These are phyloP conservation scores for Scomber scombrus DNA, from an alignment of 2,113 vertebrate species.

Conservation along the genomic window DNA sequence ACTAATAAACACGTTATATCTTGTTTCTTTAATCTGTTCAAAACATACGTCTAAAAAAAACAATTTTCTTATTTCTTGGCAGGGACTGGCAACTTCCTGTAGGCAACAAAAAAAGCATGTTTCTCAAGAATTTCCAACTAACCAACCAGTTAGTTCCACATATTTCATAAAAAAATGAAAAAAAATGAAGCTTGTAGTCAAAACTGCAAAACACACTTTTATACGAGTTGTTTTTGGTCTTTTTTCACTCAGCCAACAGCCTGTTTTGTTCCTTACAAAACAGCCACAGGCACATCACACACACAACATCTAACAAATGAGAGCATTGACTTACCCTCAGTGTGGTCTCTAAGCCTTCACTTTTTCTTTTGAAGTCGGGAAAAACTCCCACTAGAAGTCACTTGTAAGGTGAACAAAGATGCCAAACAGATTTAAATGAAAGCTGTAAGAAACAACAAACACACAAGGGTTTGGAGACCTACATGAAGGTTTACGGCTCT, in stretches of 20 bases:
- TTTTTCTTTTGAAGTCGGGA: constrained; percentile 57
- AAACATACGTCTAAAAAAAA: neutral
- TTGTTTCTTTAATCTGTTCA: neutral
- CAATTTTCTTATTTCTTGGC: too few species aligned
- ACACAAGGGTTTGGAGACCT: constrained; percentile 47
- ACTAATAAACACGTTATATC: neutral
- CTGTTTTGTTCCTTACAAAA: constrained; percentile 30
- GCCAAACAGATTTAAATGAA: constrained; percentile 76
- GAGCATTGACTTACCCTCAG: constrained; percentile 34
- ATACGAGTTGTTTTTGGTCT: neutral
- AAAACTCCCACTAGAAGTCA: constrained; percentile 49
- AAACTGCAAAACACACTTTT: constrained; percentile 20
- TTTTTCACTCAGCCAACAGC: constrained; percentile 2
- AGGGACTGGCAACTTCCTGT: too few species aligned
- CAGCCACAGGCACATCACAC: constrained; percentile 26
- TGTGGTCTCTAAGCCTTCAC: constrained; percentile 58
- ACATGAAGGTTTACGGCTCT: constrained; percentile 73
- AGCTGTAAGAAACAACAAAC: constrained; percentile 40
- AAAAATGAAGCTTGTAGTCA: neutral
- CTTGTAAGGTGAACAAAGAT: constrained; percentile 70
- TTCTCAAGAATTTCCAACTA: neutral
- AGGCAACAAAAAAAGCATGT: neutral
- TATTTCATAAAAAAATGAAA: neutral
- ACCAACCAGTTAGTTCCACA: neutral
- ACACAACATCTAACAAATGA: constrained; percentile 42